Evolutionary conservation across 2,888 invertebrate species (phyloP), one percentile per base, ranked within the genome.

Genomic region (Pammene aurita): DNA sequence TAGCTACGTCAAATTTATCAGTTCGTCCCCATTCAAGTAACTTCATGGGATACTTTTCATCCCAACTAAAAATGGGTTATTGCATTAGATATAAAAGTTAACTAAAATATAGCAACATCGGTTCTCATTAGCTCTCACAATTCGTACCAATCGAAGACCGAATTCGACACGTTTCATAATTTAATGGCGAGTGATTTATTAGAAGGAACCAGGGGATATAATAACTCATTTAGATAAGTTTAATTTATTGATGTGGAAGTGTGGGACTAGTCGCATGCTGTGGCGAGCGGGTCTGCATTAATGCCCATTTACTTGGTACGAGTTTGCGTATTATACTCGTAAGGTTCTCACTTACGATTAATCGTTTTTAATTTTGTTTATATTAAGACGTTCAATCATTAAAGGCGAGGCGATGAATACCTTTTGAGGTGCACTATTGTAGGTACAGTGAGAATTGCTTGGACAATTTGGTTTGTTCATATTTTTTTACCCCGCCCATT

Each of bases 141-240:
- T 50, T 68, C 62, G 48, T 56, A 41, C 18, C 56, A 50, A 18
- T 34, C 57, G 67, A 48, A 62, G 48, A 38, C 65, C 26, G 56
- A 58, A 57, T 65, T 66, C 50, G 73, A 63, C 58, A 66, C 68
- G 56, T 66, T 67, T 71, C 64, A 70, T 64, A 74, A 71, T 74
- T 74, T 77, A 75, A 77, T 74, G 71, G 73, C 55, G 61, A 66
- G 75, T 76, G 75, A 78, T 80, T 75, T 79, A 79, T 80, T 44
- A 72, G 74, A 77, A 73, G 73, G 76, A 75, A 72, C 72, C 67
- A 65, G 56, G 71, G 73, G 71, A 67, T 72, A 73, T 73, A 72
- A 78, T 79, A 77, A 77, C 76, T 80, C 78, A 79, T 78, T 77
- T 72, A 78, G 79, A 80, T 80, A 81, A 78, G 76, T 76, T 70